A percentile compares a stretch with the other conserved stretches of the same genome.
Conservation (phyloP, 1,140 invertebrate genomes). For the Zaprionus africanus region DNA sequence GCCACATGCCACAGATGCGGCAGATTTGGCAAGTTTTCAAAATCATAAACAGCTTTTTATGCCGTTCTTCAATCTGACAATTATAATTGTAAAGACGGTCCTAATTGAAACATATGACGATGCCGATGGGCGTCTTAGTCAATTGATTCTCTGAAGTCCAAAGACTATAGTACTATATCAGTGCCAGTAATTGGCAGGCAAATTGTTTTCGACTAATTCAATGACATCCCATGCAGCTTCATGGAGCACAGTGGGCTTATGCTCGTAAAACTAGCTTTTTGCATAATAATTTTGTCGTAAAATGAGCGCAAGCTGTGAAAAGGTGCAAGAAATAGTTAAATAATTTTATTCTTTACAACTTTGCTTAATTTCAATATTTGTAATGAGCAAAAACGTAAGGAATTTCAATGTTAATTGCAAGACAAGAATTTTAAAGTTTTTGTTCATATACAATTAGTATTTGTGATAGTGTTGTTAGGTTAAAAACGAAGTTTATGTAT, state of each 20-base stretch:
- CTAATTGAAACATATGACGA: neutral
- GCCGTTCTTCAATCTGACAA: neutral
- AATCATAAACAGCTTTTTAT: constrained; percentile 24
- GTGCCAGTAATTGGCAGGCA: neutral
- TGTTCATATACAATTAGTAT: neutral
- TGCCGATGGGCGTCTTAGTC: neutral
- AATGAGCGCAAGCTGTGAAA: no score
- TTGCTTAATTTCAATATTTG: neutral
- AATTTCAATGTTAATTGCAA: constrained; percentile 2
- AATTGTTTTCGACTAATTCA: neutral
- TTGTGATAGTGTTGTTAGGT: no score
- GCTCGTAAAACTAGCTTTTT: neutral
- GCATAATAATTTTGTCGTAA: neutral
- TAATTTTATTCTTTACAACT: neutral
- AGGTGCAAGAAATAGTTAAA: neutral
- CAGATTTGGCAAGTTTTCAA: constrained; percentile 25
- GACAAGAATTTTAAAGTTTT: neutral
- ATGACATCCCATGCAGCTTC: neutral
- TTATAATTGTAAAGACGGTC: neutral
- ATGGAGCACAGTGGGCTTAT: neutral
- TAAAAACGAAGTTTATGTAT: no score
- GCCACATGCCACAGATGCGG: neutral
- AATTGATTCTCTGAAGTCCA: neutral
- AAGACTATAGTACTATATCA: neutral
- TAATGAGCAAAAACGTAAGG: constrained; percentile 2